phyloP scores from a whole-genome alignment of 2,888 invertebrate species.

The Myopa tessellatipennis region DNA sequence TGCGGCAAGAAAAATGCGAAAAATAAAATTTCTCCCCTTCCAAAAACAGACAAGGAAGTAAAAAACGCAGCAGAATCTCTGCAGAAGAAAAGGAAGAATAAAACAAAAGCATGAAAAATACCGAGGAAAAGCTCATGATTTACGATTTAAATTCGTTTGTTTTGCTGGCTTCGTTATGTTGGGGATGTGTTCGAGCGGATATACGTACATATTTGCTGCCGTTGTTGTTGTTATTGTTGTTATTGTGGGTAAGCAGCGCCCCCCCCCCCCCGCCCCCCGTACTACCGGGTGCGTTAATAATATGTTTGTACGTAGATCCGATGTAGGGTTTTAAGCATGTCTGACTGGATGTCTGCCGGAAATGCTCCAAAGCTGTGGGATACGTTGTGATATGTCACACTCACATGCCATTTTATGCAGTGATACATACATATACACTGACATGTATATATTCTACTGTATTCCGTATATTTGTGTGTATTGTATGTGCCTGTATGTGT shows the following conservation, averaged over 20 bases:
- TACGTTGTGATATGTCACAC: no score
- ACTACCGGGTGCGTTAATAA: slow-evolving; percentile 24
- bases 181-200: background rate
- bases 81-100: slow-evolving; percentile 30
- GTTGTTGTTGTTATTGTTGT: slow-evolving; percentile 23
- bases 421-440: no score
- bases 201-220: background rate
- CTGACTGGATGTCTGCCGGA: slow-evolving; percentile 18
- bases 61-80: slow-evolving; percentile 34
- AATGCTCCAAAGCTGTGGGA: background rate
- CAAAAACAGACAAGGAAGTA: slow-evolving; percentile 6
- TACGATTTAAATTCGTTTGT: slow-evolving; percentile 62
- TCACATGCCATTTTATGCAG: no score
- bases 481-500: no score
- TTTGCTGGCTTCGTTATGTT: slow-evolving; percentile 51
- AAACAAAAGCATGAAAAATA: slow-evolving; percentile 53
- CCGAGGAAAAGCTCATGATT: slow-evolving; percentile 65
- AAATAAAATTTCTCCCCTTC: slow-evolving; percentile 38
- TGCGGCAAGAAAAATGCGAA: slow-evolving; percentile 57
- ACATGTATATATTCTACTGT: no score
- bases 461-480: no score
- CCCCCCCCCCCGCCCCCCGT: background rate
- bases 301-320: no score
- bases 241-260: background rate
- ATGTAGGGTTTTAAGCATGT: no score